phyloP scores from a whole-genome alignment of 2,888 invertebrate genomes.

The Drosophila falleni region DNA sequence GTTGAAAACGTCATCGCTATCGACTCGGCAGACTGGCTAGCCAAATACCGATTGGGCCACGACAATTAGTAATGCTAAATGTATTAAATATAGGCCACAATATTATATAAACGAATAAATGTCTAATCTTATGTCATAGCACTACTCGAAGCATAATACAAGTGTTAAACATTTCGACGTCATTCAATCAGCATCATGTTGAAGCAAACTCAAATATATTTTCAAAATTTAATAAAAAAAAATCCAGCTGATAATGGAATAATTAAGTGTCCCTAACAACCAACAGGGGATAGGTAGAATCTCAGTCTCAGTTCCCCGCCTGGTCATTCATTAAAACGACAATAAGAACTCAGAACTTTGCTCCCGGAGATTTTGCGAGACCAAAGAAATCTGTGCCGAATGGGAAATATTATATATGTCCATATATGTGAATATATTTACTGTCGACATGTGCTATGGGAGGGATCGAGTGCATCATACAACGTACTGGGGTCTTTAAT shows the following conservation, averaged over 20 bases:
- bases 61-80: constrained; percentile 31
- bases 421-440: constrained; percentile 1
- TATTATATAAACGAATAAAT: constrained; percentile 10
- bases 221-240: constrained; percentile 4
- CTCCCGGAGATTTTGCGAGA: constrained; percentile 76
- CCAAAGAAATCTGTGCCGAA: constrained; percentile 60
- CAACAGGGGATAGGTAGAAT: constrained; percentile 1
- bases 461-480: constrained; percentile 38
- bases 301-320: background rate
- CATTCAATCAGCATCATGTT: constrained; percentile 26
- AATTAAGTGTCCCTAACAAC: constrained; percentile 26
- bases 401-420: constrained; percentile 20
- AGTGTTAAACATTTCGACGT: constrained; percentile 14
- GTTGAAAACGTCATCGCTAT: constrained; percentile 43
- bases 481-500: constrained; percentile 61
- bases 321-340: constrained; percentile 60
- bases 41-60: constrained; percentile 18
- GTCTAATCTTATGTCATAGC: constrained; percentile 3
- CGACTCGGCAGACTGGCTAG: constrained; percentile 25
- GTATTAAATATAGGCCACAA: constrained; percentile 18
- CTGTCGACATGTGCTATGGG: constrained; percentile 21
- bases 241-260: constrained; percentile 21
- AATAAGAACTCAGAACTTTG: constrained; percentile 64
- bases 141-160: background rate
- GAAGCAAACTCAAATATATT: constrained; percentile 6